Evolutionary conservation across 2,888 invertebrate genomes (phyloP).

Genomic region (Agrotis exclamationis): DNA sequence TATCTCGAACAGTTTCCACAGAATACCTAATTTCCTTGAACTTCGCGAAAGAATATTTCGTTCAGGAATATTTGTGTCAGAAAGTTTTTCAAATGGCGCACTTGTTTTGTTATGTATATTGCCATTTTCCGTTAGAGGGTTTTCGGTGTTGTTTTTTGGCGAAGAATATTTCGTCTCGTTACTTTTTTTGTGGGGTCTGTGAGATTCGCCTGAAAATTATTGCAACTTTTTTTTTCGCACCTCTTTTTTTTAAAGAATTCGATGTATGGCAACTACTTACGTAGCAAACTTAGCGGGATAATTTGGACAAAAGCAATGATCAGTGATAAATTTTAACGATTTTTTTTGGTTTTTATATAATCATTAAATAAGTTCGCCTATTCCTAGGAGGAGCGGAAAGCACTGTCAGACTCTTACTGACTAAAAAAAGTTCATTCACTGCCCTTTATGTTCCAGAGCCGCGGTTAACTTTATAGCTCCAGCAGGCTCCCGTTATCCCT

Average conservation of each 20-base stretch:
- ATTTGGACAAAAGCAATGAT: too few relatives aligned
- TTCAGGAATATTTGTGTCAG: conserved; percentile 42
- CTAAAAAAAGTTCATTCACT: too few relatives aligned
- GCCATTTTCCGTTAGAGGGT: conserved; percentile 17
- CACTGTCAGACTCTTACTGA: too few relatives aligned
- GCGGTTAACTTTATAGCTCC: too few relatives aligned
- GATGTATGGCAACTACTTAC: not conserved
- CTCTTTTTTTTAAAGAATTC: not conserved
- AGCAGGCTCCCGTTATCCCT: too few relatives aligned
- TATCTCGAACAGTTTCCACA: conserved; percentile 37
- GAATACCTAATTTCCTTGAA: conserved; percentile 59
- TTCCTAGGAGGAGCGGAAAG: too few relatives aligned
- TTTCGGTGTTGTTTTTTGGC: conserved; percentile 34
- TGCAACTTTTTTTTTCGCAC: too few relatives aligned
- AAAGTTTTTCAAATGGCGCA: conserved; percentile 39
- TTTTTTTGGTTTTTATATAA: too few relatives aligned
- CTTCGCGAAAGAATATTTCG: conserved; percentile 52
- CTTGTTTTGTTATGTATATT: conserved; percentile 57
- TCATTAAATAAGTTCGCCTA: too few relatives aligned
- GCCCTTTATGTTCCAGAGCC: too few relatives aligned
- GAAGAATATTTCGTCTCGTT: conserved; percentile 24
- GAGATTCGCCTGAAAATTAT: conserved; percentile 16
- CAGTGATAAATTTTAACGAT: too few relatives aligned
- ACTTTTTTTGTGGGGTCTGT: conserved; percentile 11
- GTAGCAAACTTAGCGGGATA: not conserved